Base-by-base conservation (phyloP, 2,113 vertebrate species). In the Entomyzon cyanotis region DNA sequence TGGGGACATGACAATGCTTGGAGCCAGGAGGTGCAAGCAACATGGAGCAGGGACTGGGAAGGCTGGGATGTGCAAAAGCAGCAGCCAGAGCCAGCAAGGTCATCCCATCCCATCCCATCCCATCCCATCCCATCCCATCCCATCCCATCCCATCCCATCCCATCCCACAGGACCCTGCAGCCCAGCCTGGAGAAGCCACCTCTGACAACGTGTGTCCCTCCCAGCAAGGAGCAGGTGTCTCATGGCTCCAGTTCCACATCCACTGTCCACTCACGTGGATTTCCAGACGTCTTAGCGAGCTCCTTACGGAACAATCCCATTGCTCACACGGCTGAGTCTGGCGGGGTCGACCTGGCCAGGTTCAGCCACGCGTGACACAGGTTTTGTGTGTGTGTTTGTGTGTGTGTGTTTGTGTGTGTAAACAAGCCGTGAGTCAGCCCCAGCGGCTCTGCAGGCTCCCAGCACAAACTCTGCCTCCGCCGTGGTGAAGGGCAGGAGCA, bases 341-440 rank as follows among this genome's bases (percentile, higher is more conserved):
- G 5, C 0, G 12, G 67, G 76, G 42, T 25, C 7, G 2, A 44
- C 28, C 20, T 22, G 73, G 58, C 42, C 1, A 12, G 39, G 55
- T 33, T 69, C 2, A 3, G 73, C 46, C 73, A 78, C 9, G 33
- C 5, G 28, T 60, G 53, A 53, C 39, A 53, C 78, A 39, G 53
- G 39, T 22, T 53, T 5, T 25, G 30, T 41, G 30, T 64, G 28
- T 28, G n/a, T 37, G 19, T 30, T 44, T 19, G 30, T 20, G 21
- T 44, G 5, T 53, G 39, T 23, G 49, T 31, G 41, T 47, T 22
- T 16, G 5, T 27, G 81, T 60, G 69, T 91, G 89, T 70, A 91
- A 95, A 94, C 94, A 91, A 68, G 89, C 55, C 5, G 6, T 95
- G 96, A 96, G 87, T 95, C 94, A 96, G 91, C 15, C 3, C 71